A percentile compares a stretch with the other conserved stretches of the same genome.
Conservation (phyloP, 2,888 invertebrate species). For the Ophonus ardosiacus region DNA sequence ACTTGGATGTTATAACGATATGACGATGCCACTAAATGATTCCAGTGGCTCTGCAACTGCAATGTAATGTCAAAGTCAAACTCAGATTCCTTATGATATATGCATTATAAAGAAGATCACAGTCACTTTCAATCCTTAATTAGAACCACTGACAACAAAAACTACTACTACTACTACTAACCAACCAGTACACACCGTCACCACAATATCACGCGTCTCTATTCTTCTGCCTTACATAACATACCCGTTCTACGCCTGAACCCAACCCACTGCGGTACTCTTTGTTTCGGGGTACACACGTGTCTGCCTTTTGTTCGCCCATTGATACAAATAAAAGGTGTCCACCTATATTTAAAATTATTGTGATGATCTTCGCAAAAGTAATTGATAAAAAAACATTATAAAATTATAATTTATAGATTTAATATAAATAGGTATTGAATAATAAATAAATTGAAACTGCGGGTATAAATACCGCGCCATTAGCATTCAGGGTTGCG, state of each 20-base stretch:
- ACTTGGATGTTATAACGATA: background rate
- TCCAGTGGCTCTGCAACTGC: background rate
- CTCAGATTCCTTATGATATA: background rate
- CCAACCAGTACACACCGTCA: background rate
- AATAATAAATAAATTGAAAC: constrained; percentile 70
- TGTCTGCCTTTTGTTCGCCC: constrained; percentile 76
- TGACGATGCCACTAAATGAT: background rate
- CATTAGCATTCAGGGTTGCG: constrained; percentile 57
- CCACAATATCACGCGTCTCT: constrained; percentile 10
- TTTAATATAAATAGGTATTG: constrained; percentile 73
- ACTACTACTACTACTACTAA: background rate
- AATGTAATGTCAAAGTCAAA: background rate
- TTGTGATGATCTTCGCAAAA: constrained; percentile 76
- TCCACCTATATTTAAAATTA: constrained; percentile 75
- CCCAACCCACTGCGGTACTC: constrained; percentile 67
- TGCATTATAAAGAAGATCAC: background rate
- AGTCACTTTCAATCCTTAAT: background rate
- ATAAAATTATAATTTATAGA: constrained; percentile 74
- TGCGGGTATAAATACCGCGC: constrained; percentile 70
- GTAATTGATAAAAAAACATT: constrained; percentile 74
- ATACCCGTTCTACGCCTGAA: background rate
- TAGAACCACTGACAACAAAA: background rate
- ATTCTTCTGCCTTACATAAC: background rate
- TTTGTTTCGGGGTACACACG: constrained; percentile 74
- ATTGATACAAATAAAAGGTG: constrained; percentile 75